Evolutionary conservation across 2,888 invertebrate species (phyloP).

Genomic region (Anoncus sp.): DNA sequence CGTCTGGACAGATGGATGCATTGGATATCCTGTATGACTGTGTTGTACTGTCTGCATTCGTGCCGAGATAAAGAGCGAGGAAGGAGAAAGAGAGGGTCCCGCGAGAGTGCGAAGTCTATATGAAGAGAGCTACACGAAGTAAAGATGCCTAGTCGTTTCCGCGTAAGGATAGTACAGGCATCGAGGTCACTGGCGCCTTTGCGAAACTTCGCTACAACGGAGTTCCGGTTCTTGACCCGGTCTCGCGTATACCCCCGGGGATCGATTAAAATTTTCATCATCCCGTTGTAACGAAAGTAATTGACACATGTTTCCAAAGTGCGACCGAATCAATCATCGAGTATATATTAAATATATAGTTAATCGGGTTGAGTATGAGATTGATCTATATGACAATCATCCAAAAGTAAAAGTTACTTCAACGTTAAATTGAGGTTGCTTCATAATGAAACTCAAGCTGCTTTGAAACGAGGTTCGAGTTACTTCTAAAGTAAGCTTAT

Average conservation of each 20-base stretch:
- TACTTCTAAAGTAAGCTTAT: too few species aligned
- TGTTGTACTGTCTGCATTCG: slow-evolving; percentile 25
- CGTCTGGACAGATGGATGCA: slow-evolving; percentile 50
- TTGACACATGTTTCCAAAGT: not conserved
- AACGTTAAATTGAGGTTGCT: too few species aligned
- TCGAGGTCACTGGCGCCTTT: slow-evolving; percentile 59
- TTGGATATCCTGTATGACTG: slow-evolving; percentile 53
- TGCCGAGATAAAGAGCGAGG: not conserved
- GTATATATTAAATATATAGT: too few species aligned
- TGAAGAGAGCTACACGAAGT: slow-evolving; percentile 21
- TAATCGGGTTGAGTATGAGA: too few species aligned
- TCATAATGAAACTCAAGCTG: too few species aligned
- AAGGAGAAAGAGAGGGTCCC: not conserved
- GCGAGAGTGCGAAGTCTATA: slow-evolving; percentile 40
- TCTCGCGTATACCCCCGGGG: slow-evolving; percentile 20
- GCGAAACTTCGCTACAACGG: slow-evolving; percentile 33
- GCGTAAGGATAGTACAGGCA: slow-evolving; percentile 47
- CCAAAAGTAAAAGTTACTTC: too few species aligned
- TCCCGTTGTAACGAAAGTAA: slow-evolving; percentile 12
- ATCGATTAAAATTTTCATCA: slow-evolving; percentile 32
- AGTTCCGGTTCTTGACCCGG: slow-evolving; percentile 55
- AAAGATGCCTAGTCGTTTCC: slow-evolving; percentile 41
- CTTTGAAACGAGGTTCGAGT: too few species aligned
- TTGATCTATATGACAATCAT: too few species aligned
- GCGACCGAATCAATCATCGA: not conserved